A percentile compares a stretch with the other conserved stretches of the same genome.
Conservation (phyloP, 2,888 invertebrate genomes). For the Balanococcus diminutus region DNA sequence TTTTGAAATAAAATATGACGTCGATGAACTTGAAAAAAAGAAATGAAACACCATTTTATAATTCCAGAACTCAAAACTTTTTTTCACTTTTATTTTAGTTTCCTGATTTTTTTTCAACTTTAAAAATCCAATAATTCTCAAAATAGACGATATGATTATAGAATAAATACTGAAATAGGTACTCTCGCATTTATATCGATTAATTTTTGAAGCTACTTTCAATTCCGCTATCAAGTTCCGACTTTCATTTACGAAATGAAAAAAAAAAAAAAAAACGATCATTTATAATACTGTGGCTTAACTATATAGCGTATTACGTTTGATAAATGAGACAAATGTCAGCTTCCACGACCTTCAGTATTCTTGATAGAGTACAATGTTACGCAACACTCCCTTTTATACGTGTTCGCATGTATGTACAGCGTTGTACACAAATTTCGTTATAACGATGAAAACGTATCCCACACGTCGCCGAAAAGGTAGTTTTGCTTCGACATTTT, state of each 20-base stretch:
- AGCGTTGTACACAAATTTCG: not conserved
- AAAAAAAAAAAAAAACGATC: not conserved
- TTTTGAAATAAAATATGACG: too few species aligned
- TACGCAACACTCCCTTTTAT: not conserved
- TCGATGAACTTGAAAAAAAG: too few species aligned
- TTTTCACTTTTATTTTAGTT: too few species aligned
- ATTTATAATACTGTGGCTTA: not conserved
- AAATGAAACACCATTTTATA: too few species aligned
- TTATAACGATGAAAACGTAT: not conserved
- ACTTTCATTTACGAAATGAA: not conserved
- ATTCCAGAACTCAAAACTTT: too few species aligned
- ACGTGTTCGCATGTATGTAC: not conserved
- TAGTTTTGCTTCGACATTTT: not conserved
- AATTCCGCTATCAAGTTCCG: not conserved
- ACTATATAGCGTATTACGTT: not conserved
- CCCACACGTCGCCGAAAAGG: not conserved
- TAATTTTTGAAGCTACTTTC: too few species aligned
- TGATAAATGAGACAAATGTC: constrained; percentile 19
- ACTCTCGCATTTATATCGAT: too few species aligned
- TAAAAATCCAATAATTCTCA: too few species aligned
- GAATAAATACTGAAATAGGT: too few species aligned
- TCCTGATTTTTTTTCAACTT: too few species aligned
- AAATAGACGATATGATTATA: too few species aligned
- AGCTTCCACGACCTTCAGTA: not conserved
- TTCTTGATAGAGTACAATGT: constrained; percentile 3